Base-by-base conservation (phyloP, 2,888 invertebrate genomes). In the Papilio demoleus region DNA sequence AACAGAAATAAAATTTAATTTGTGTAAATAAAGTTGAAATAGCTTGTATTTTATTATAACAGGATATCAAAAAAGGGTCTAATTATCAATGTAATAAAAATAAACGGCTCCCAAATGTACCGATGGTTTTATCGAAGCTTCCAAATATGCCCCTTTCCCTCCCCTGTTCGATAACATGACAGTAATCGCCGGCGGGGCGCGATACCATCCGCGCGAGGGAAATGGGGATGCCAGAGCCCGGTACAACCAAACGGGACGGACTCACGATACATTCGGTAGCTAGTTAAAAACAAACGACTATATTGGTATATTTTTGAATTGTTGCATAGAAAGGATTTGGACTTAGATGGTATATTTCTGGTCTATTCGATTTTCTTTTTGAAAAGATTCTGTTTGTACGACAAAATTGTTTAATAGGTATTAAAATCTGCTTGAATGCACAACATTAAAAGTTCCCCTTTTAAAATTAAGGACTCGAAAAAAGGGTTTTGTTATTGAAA, bases 141-240 rank as follows among this genome's bases (percentile, higher is more conserved):
- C 74, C 75, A 74, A 75, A 74, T 75, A 9, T 78, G 77, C 80
- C 81, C 81, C 80, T 79, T 74, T 82, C 77, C 77, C 81, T 81
- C 80, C 84, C 84, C 81, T 78, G 82, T 78, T 40, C 36, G 84
- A 84, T 86, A 83, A 86, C 68, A 56, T 67, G 40, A 67, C 50
- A 64, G 71, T 67, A 81, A 86, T 85, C 83, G 79, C 75, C 73
- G 71, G 77, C 69, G 69, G 78, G 77, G 77, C 77, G 77, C 76
- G 85, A 83, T 84, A 82, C 81, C 81, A 85, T 82, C 81, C 81
- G 79, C 77, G 77, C 79, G 65, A 59, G 79, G 79, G 79, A 79
- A 78, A 78, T 77, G 79, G 85, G 83, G 82, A 79, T 82, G 81
- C 74, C 80, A 73, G 73, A 68, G 63, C 71, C 45, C 68, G 70